Base-by-base conservation (phyloP, 2,797 vertebrate genomes). In the Vultur gryphus region DNA sequence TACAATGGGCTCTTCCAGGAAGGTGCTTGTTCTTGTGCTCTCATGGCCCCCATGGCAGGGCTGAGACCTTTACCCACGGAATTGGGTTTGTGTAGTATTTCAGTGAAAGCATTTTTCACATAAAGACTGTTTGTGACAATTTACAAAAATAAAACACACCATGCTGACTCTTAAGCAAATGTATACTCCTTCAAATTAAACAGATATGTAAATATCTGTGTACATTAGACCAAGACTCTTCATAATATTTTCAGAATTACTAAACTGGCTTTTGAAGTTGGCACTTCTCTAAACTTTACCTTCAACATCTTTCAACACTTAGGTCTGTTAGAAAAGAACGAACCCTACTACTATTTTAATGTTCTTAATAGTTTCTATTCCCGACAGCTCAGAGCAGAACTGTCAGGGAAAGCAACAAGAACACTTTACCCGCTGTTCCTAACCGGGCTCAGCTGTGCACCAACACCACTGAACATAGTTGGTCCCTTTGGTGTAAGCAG, bases 391-490 rank as follows among this genome's bases (percentile, higher is more conserved):
- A 13, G 55, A 35, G 48, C 46, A 75, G 49, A 48, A 24, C 33
- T 11, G 41, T 4, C 59, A 65, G n/a, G 20, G 28, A 61, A 69
- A 88, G 64, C 39, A n/a, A 19, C 0, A 12, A n/a, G 29, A 62
- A 18, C 1, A 2, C 24, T 51, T 33, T 4, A 16, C 8, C 5
- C 1, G 1, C 69, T 54, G 33, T 9, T 84, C 58, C 18, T 9
- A 13, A 9, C 65, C 41, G 8, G 20, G 37, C 21, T 62, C 24
- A 44, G 61, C 44, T 12, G 15, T 2, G 49, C 33, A 16, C n/a
- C 44, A 49, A 11, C 51, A 21, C 48, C 55, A 4, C 46, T 3
- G 24, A 20, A 52, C 1, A 0, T 0, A 16, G 33, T 2, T 3
- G 52, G 29, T 10, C 39, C 35, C 41, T 5, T 5, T 2, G 57